Evolutionary conservation across 2,797 vertebrate genomes (phyloP).

Genomic region (Spheniscus humboldti): DNA sequence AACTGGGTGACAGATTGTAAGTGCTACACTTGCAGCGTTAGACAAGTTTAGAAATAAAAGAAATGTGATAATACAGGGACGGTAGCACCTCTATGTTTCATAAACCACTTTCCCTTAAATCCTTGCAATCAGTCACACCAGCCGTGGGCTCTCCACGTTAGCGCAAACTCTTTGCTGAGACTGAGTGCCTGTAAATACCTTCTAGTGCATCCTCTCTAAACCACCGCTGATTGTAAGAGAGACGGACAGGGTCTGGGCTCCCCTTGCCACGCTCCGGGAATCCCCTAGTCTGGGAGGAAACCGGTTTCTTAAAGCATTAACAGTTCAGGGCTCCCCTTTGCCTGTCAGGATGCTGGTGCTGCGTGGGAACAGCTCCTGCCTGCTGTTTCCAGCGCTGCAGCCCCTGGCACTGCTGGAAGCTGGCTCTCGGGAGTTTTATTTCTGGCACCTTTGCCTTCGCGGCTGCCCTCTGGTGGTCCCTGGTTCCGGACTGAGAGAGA

Average conservation of each 20-base stretch:
- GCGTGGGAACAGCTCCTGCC: neutral
- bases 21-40: rapidly evolving
- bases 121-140: neutral
- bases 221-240: rapidly evolving
- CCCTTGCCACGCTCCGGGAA: neutral
- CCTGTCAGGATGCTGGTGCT: neutral
- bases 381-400: neutral
- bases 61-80: rapidly evolving
- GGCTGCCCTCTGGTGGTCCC: slow-evolving; percentile 12
- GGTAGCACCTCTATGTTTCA: neutral
- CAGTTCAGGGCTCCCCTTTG: neutral
- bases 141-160: neutral
- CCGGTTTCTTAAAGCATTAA: neutral
- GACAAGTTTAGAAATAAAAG: neutral
- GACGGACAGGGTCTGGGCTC: neutral
- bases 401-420: neutral
- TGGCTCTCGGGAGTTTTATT: neutral
- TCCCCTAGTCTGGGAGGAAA: neutral
- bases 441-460: neutral
- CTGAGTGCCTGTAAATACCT: neutral
- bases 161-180: neutral
- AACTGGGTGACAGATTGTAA: rapidly evolving
- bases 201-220: neutral
- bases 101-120: neutral
- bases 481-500: neutral